phyloP scores from a whole-genome alignment of 2,113 vertebrate species.

The Tichodroma muraria region DNA sequence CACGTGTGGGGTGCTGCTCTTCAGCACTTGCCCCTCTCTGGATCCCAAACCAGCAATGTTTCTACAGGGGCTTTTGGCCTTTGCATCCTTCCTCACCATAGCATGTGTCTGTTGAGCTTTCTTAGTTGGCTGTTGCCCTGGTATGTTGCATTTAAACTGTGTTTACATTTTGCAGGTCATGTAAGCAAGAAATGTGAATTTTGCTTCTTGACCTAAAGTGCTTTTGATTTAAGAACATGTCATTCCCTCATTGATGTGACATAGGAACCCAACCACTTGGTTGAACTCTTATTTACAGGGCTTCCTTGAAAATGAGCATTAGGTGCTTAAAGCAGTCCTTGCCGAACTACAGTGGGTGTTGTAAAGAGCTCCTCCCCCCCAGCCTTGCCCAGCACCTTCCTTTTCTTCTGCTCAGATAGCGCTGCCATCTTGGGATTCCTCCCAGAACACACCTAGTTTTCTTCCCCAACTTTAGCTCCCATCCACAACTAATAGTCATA shows the following conservation, averaged over 20 bases:
- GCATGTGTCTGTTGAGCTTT: rapidly evolving
- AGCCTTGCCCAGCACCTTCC: neutral
- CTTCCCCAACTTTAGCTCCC: neutral
- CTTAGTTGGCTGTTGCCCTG: neutral
- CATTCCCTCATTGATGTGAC: neutral
- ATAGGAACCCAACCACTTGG: neutral
- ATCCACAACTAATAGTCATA: rapidly evolving
- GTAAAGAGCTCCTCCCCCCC: neutral
- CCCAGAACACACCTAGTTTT: neutral
- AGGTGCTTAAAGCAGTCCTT: neutral
- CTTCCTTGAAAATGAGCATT: neutral
- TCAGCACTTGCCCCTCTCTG: neutral
- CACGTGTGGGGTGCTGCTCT: neutral
- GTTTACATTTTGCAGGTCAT: neutral
- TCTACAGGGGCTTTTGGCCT: neutral
- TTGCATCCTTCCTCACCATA: neutral
- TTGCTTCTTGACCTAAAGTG: neutral
- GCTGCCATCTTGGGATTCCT: neutral
- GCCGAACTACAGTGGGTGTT: neutral
- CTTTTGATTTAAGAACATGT: neutral
- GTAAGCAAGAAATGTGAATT: neutral
- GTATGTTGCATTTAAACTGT: neutral
- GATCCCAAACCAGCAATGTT: neutral
- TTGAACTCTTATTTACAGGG: neutral
- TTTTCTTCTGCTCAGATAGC: neutral